These are phyloP conservation scores for Erpetoichthys calabaricus DNA, from an alignment of 2,797 vertebrate species.

Conservation along the genomic window DNA sequence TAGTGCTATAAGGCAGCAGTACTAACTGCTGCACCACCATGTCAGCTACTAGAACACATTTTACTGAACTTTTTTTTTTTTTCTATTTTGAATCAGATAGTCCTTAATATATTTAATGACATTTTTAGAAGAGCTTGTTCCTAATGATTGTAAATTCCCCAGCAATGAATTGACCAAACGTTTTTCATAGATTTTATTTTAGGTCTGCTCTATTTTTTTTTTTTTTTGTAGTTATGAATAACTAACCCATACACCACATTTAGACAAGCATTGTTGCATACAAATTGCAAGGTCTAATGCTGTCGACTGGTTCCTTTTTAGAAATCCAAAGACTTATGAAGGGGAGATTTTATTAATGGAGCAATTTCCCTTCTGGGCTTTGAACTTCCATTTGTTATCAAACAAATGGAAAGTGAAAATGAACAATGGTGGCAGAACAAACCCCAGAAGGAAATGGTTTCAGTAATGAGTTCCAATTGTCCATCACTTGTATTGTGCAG, in stretches of 20 bases:
- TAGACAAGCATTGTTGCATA: conserved; percentile 22
- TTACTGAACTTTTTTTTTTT: too few relatives aligned
- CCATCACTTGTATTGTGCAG: conserved; percentile 16
- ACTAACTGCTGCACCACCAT: too few relatives aligned
- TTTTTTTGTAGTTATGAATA: conserved; percentile 6
- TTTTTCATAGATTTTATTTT: conserved; percentile 9
- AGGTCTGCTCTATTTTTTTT: background rate
- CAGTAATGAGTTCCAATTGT: conserved; percentile 28
- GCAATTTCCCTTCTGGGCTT: conserved; percentile 23
- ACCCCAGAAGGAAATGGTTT: conserved; percentile 17
- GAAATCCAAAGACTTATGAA: conserved; percentile 16
- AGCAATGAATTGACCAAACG: conserved; percentile 26
- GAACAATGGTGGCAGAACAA: conserved; percentile 21
- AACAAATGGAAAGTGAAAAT: conserved; percentile 31
- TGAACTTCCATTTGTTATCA: conserved; percentile 34
- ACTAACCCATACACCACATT: conserved; percentile 17
- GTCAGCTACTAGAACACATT: too few relatives aligned
- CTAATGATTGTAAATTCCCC: background rate
- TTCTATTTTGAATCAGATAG: too few relatives aligned
- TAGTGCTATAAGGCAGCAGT: too few relatives aligned
- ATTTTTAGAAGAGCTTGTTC: too few relatives aligned
- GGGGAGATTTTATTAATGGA: conserved; percentile 24
- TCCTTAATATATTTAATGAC: too few relatives aligned
- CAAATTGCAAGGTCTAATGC: conserved; percentile 17
- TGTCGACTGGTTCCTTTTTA: conserved; percentile 10